phyloP scores from a whole-genome alignment of 2,888 invertebrate genomes.

The Pecten maximus region DNA sequence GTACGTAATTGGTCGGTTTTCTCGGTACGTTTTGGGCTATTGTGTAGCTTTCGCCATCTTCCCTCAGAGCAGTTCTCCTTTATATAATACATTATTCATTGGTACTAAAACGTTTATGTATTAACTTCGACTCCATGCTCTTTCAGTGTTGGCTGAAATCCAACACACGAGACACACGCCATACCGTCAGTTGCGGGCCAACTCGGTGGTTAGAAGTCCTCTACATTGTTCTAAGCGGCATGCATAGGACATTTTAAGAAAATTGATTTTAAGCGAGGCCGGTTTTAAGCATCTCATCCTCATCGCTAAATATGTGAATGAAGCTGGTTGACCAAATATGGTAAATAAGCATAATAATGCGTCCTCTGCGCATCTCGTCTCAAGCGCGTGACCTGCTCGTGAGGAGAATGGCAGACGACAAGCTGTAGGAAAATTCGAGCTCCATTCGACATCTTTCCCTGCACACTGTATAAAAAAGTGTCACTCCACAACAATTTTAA shows the following conservation, averaged over 20 bases:
- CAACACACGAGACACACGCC: not conserved
- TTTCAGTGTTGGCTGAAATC: not conserved
- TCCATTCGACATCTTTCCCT: not conserved
- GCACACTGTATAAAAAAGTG: not conserved
- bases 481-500: not conserved
- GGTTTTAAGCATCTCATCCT: slow-evolving; percentile 5
- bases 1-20: not conserved
- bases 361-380: slow-evolving; percentile 35
- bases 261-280: slow-evolving; percentile 23
- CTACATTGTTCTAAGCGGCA: not conserved
- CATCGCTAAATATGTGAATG: slow-evolving; percentile 30
- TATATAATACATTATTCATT: slow-evolving; percentile 24
- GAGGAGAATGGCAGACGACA: slow-evolving; percentile 35
- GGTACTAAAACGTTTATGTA: not conserved
- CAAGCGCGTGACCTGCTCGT: slow-evolving; percentile 35
- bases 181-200: not conserved
- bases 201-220: not conserved
- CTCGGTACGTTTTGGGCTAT: not conserved
- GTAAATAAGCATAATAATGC: slow-evolving; percentile 35
- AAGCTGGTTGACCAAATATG: slow-evolving; percentile 27
- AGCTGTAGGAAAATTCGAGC: not conserved
- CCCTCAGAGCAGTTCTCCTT: not conserved
- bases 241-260: slow-evolving; percentile 34
- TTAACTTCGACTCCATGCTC: not conserved
- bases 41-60: not conserved